Conservation (phyloP, 2,113 vertebrate genomes). For the Heliornis fulica region DNA sequence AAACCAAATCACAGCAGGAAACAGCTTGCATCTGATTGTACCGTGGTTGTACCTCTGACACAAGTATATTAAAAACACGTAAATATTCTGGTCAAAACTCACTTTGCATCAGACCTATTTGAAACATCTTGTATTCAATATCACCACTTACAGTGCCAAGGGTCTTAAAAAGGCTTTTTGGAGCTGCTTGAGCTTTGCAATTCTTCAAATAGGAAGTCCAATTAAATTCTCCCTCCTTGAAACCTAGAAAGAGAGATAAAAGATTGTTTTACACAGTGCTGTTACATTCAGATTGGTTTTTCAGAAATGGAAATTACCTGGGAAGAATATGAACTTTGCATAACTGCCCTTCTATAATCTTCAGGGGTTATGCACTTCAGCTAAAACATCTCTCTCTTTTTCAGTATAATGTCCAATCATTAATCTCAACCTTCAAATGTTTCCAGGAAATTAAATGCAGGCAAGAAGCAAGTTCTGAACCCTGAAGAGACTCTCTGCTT, state of each 20-base stretch:
- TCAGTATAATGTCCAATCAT: neutral
- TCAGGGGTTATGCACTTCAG: neutral
- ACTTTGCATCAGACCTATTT: neutral
- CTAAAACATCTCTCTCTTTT: neutral
- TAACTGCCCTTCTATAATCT: neutral
- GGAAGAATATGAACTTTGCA: conserved; percentile 29
- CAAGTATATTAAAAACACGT: neutral
- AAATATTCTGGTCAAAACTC: neutral
- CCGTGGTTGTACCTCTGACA: neutral
- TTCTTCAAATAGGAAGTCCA: conserved; percentile 90
- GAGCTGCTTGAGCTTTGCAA: conserved; percentile 86
- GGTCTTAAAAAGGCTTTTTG: conserved; percentile 89
- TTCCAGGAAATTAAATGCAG: conserved; percentile 5
- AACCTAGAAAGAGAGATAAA: conserved; percentile 73
- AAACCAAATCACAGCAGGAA: conserved; percentile 24
- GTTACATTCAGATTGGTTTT: neutral
- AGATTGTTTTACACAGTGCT: neutral
- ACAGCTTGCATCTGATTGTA: neutral
- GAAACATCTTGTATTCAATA: neutral
- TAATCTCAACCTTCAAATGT: conserved; percentile 17
- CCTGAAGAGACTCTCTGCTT: neutral
- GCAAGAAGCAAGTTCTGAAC: neutral
- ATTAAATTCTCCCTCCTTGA: conserved; percentile 89
- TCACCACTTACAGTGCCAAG: conserved; percentile 80
- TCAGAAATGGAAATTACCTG: conserved; percentile 43